phyloP scores from a whole-genome alignment of 2,888 invertebrate species.

The Amiota minor region DNA sequence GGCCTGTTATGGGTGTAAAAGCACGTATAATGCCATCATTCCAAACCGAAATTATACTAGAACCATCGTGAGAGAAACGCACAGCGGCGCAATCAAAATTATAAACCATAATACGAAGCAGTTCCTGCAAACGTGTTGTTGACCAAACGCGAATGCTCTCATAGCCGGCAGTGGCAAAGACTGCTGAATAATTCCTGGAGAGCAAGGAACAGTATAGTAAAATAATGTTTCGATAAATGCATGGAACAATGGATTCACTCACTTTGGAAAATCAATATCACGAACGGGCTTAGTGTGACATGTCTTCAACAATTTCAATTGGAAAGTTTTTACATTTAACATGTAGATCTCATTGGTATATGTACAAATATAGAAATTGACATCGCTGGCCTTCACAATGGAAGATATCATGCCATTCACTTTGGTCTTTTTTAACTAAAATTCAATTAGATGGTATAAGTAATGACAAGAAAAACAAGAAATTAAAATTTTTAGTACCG shows the following conservation, averaged over 20 bases:
- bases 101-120: conserved; percentile 87
- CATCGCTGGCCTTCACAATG: conserved; percentile 77
- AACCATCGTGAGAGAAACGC: conserved; percentile 85
- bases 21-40: conserved; percentile 87
- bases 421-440: conserved; percentile 76
- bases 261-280: conserved; percentile 87
- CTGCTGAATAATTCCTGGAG: conserved; percentile 83
- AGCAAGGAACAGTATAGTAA: neutral
- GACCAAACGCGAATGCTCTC: conserved; percentile 93
- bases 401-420: conserved; percentile 84
- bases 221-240: neutral
- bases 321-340: conserved; percentile 81
- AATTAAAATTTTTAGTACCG: conserved; percentile 67
- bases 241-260: conserved; percentile 74
- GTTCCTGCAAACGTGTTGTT: conserved; percentile 82
- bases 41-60: conserved; percentile 87
- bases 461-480: neutral
- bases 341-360: conserved; percentile 86
- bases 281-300: conserved; percentile 88
- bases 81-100: conserved; percentile 89
- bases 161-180: conserved; percentile 90
- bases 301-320: conserved; percentile 82
- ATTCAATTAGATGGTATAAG: conserved; percentile 20
- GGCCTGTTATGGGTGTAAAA: conserved; percentile 87
- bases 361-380: conserved; percentile 84